A percentile compares a stretch with the other conserved stretches of the same genome.
These are phyloP conservation scores for Cherax destructor DNA, from an alignment of 1,140 invertebrate species.

Conservation along the genomic window DNA sequence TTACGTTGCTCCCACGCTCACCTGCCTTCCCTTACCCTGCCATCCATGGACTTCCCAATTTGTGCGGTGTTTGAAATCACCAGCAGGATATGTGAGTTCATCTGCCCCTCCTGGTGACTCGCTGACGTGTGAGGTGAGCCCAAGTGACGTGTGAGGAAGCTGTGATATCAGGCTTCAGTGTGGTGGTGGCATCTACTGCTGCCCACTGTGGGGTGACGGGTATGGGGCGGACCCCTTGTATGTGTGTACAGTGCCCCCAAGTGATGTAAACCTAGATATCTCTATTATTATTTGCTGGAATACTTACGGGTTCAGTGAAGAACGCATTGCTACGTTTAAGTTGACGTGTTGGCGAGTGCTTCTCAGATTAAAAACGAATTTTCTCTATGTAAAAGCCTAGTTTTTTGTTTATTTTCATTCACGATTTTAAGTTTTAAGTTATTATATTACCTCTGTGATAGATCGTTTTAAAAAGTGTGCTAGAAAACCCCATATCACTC, in stretches of 20 bases:
- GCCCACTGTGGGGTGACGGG: neutral
- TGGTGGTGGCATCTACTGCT: neutral
- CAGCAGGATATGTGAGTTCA: neutral
- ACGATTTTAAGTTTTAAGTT: too few relatives aligned
- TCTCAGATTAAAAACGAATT: neutral
- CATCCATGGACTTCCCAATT: neutral
- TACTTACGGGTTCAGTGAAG: neutral
- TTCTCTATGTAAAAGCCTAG: too few relatives aligned
- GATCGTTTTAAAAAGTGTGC: neutral
- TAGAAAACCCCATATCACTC: neutral
- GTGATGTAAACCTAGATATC: neutral
- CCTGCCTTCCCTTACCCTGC: slow-evolving; percentile 2
- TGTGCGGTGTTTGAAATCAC: neutral
- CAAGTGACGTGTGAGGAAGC: too few relatives aligned
- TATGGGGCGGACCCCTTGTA: neutral
- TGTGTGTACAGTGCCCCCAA: neutral
- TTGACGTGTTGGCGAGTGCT: neutral
- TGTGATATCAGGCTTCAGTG: neutral
- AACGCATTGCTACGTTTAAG: neutral
- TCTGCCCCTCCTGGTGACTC: neutral
- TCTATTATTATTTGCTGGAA: neutral
- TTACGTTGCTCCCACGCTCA: slow-evolving; percentile 12
- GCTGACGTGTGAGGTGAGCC: neutral
- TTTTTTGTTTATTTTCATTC: too few relatives aligned
- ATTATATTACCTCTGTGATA: neutral